Base-by-base conservation (phyloP, 2,113 vertebrate species). In the Gadus chalcogrammus region DNA sequence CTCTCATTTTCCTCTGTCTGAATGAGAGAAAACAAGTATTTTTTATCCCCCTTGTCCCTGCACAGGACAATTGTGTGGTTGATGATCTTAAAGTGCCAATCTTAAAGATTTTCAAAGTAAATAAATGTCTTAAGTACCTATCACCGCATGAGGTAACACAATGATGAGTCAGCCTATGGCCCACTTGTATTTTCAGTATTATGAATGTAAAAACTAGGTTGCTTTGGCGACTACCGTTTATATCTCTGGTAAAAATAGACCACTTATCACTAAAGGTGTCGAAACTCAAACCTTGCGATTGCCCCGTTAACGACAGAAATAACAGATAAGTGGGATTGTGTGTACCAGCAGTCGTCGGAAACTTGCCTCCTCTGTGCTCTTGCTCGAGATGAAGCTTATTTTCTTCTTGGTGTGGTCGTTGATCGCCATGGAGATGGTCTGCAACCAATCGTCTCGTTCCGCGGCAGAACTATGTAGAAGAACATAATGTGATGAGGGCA, bases 381-480 rank as follows among this genome's bases (percentile, higher is more conserved):
- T 93, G 80, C 91, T 93, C 0, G 94, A 91, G 78, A 94, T 93
- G 84, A 99, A 99, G 8, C 93, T 97, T 79, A 94, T 95, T 87
- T 92, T 95, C 86, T 96, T 99, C 88, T 92, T 98, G 28, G 96
- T 93, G 68, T 96, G 93, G 59, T 97, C 96, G 65, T 89, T 91
- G 82, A 99, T 98, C 0, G 97, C 95, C 62, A 85, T 92, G 75
- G 94, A 94, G 85, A 99, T 98, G 3, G 96, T 93, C 77, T 94
- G 92, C 6, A 99, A 90, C 97, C 97, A 99, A 70, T 94, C 94
- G 74, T 99, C 97, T 82, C 95, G 92, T 88, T 99, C 97, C 66
- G 91, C 77, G 24, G 96, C 94, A 68, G 96, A 98, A 79, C 97
- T 99, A 13, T 3, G 3, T 13, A 58, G 55, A 58, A 16, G 6